A percentile compares a stretch with the other conserved stretches of the same genome.
Conservation (phyloP, 2,113 vertebrate genomes). For the Colius striatus region DNA sequence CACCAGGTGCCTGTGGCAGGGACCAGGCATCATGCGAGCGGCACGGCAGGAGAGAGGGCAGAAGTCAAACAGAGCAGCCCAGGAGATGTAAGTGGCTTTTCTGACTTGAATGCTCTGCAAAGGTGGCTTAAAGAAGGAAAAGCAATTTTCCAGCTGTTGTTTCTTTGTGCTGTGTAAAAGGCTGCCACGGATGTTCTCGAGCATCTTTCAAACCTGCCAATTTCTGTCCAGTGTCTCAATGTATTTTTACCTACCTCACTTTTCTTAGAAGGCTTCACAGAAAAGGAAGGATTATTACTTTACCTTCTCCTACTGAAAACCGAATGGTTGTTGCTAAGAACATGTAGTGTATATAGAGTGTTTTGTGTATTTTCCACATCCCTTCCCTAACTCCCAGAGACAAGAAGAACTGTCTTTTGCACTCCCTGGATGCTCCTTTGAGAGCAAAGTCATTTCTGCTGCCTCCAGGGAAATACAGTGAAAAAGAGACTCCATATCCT, state of each 20-base stretch:
- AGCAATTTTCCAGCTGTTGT: not conserved
- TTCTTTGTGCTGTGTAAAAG: not conserved
- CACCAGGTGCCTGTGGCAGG: rapidly evolving
- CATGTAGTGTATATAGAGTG: rapidly evolving
- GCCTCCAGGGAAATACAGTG: not conserved
- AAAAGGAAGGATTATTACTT: not conserved
- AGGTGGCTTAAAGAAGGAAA: not conserved
- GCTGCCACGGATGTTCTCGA: not conserved
- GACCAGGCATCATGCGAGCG: no score
- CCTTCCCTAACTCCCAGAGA: not conserved
- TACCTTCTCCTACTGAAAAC: not conserved
- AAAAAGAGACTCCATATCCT: not conserved
- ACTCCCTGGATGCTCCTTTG: not conserved
- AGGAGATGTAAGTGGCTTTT: not conserved
- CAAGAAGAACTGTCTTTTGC: not conserved
- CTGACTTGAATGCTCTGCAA: not conserved
- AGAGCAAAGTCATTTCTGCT: not conserved
- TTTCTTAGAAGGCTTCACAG: not conserved
- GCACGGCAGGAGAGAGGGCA: not conserved
- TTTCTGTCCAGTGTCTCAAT: not conserved
- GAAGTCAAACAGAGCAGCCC: not conserved
- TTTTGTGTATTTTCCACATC: not conserved
- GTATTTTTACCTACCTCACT: not conserved
- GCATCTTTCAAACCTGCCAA: not conserved
- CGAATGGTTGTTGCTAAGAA: not conserved